Conservation (phyloP, 2,113 vertebrate species). For the Sinocyclocheilus anshuiensis region DNA sequence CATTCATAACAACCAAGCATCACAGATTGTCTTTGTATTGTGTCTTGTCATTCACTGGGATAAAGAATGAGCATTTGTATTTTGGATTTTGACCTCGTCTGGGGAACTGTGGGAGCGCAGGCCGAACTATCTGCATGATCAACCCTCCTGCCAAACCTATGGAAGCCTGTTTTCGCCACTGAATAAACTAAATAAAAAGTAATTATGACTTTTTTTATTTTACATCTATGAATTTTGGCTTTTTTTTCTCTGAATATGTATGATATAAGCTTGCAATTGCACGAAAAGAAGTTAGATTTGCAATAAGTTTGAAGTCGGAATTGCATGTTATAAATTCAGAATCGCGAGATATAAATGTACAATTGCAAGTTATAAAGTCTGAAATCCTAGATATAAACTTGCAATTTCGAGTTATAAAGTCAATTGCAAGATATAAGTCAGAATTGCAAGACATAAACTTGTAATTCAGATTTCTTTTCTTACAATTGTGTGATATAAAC, state of each 20-base stretch:
- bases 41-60: neutral
- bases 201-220: neutral
- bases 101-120: neutral
- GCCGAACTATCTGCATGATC: neutral
- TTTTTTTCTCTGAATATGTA: neutral
- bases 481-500: no score
- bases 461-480: no score
- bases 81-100: neutral
- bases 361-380: no score
- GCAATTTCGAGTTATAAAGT: neutral
- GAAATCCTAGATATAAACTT: neutral
- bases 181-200: neutral
- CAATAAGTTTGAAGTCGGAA: neutral
- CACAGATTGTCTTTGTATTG: slow-evolving; percentile 30
- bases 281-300: no score
- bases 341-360: neutral
- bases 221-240: neutral
- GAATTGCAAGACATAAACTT: no score
- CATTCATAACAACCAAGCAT: slow-evolving; percentile 31
- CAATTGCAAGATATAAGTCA: neutral
- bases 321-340: neutral
- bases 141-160: neutral
- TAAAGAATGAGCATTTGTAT: slow-evolving; percentile 27
- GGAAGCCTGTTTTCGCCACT: neutral
- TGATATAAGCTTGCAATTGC: neutral